Conservation (phyloP, 2,888 invertebrate species). For the Cenopis cana region DNA sequence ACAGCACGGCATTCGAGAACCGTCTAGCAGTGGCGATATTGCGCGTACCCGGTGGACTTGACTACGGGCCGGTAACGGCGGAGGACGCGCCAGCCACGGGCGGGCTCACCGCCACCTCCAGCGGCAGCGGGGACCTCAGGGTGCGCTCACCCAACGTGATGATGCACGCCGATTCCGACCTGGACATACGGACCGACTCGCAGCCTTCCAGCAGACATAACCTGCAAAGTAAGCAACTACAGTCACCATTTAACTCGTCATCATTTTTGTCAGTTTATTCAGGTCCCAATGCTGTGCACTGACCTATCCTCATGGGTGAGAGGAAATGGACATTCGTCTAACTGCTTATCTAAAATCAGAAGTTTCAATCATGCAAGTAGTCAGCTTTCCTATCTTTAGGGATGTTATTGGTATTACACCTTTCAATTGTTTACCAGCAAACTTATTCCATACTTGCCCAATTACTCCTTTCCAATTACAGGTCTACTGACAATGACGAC, state of each 20-base stretch:
- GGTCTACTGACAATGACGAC: slow-evolving; percentile 69
- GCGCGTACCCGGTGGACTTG: slow-evolving; percentile 93
- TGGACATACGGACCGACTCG: slow-evolving; percentile 83
- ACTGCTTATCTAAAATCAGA: too few species aligned
- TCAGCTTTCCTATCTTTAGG: too few species aligned
- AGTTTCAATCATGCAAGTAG: too few species aligned
- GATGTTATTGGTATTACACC: too few species aligned
- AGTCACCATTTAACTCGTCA: background rate
- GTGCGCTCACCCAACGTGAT: slow-evolving; percentile 72
- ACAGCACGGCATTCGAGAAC: slow-evolving; percentile 95
- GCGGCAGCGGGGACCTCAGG: slow-evolving; percentile 74
- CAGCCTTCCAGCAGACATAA: slow-evolving; percentile 63
- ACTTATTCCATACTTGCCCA: background rate
- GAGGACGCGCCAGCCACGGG: slow-evolving; percentile 75
- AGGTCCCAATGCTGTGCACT: too few species aligned
- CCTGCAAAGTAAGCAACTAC: slow-evolving; percentile 64
- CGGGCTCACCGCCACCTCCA: slow-evolving; percentile 72
- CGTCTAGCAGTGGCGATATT: slow-evolving; percentile 96
- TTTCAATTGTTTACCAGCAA: background rate
- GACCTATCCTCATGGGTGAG: too few species aligned
- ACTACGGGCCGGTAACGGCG: slow-evolving; percentile 86
- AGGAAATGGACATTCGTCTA: too few species aligned
- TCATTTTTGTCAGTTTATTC: too few species aligned
- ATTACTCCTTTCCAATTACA: slow-evolving; percentile 48
- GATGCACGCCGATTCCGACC: slow-evolving; percentile 90